phyloP scores from a whole-genome alignment of 1,140 invertebrate genomes.

The Acromyrmex charruanus region DNA sequence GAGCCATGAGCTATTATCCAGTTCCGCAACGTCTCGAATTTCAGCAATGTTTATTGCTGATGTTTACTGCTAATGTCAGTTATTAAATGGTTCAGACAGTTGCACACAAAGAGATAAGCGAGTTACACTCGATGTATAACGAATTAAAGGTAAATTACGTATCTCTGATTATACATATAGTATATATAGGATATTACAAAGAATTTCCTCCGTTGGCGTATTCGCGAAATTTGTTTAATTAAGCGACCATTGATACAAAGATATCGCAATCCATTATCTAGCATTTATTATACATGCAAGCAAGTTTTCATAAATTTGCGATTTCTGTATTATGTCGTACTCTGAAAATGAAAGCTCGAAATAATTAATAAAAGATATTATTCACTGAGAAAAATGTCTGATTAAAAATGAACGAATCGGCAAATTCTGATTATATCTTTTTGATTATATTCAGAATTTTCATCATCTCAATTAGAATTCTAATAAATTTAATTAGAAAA shows the following conservation, averaged over 20 bases:
- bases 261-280: conserved; percentile 33
- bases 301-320: conserved; percentile 7
- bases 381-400: no score
- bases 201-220: background rate
- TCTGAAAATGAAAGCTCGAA: background rate
- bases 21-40: conserved; percentile 28
- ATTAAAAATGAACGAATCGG: no score
- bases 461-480: no score
- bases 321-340: background rate
- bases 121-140: background rate
- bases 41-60: conserved; percentile 14
- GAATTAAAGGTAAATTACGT: conserved; percentile 6
- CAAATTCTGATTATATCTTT: no score
- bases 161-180: background rate
- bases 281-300: background rate
- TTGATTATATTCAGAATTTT: no score
- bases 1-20: conserved; percentile 1
- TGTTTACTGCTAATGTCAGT: background rate
- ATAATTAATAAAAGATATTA: background rate
- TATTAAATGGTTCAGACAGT: conserved; percentile 35
- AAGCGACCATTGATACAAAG: background rate
- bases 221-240: conserved; percentile 15
- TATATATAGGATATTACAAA: background rate
- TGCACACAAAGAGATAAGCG: background rate
- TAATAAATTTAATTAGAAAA: no score